Evolutionary conservation across 2,888 invertebrate species (phyloP).

Genomic region (Odontocerum albicorne): DNA sequence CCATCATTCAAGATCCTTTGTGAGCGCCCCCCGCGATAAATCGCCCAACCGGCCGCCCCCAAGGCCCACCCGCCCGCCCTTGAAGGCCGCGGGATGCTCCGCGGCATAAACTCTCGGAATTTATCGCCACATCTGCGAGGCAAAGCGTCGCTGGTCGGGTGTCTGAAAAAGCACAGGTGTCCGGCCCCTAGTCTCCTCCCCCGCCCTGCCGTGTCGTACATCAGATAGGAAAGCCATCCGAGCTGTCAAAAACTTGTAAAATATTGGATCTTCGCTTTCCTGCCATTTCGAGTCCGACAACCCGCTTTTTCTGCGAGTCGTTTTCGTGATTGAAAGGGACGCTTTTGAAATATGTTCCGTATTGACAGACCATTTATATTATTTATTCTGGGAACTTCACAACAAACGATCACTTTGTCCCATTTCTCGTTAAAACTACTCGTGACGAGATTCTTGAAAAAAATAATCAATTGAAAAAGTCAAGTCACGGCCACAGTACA

Average conservation of each 20-base stretch:
- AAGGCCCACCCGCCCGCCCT: constrained; percentile 20
- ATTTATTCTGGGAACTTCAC: too few species aligned
- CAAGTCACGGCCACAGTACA: too few species aligned
- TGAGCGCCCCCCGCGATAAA: constrained; percentile 29
- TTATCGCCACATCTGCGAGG: constrained; percentile 40
- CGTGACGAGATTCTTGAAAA: too few species aligned
- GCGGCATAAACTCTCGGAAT: constrained; percentile 42
- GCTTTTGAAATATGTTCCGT: too few species aligned
- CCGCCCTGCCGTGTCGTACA: constrained; percentile 37
- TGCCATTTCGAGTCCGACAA: constrained; percentile 39
- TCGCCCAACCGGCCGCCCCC: constrained; percentile 13
- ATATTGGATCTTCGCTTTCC: constrained; percentile 60
- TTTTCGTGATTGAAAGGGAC: constrained; percentile 28
- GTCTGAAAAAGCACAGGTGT: constrained; percentile 43
- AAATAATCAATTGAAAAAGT: too few species aligned
- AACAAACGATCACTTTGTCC: too few species aligned
- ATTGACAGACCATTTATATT: too few species aligned
- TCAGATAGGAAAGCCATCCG: constrained; percentile 62
- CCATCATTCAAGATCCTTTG: constrained; percentile 35
- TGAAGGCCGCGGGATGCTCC: constrained; percentile 37
- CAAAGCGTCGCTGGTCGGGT: constrained; percentile 40
- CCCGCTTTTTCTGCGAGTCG: constrained; percentile 29
- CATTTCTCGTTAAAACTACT: too few species aligned
- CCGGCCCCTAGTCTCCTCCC: constrained; percentile 38
- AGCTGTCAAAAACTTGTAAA: constrained; percentile 70